Percentiles rank a stretch among this genome's conserved stretches.
phyloP scores from a whole-genome alignment of 2,888 invertebrate species.

The Danaus chrysippus region DNA sequence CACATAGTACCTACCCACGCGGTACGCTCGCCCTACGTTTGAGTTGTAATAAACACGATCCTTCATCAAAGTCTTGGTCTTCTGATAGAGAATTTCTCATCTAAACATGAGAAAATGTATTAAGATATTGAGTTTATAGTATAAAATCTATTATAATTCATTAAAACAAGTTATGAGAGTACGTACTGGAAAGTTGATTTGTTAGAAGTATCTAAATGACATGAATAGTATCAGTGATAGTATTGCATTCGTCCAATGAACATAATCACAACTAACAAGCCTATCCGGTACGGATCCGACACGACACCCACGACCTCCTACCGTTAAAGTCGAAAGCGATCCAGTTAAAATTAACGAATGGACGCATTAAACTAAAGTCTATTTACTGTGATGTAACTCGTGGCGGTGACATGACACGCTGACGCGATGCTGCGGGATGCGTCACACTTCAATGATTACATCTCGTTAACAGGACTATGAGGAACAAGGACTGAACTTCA shows the following conservation, averaged over 20 bases:
- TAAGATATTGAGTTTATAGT: too few species aligned
- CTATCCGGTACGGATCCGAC: constrained; percentile 29
- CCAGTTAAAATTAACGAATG: constrained; percentile 26
- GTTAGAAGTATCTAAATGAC: too few species aligned
- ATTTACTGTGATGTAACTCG: constrained; percentile 14
- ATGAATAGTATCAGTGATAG: constrained; percentile 11
- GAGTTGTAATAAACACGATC: too few species aligned
- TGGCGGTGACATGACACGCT: background rate
- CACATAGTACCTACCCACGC: constrained; percentile 15
- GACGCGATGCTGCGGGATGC: background rate
- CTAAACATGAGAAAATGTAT: too few species aligned
- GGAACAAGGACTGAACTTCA: background rate
- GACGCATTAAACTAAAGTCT: constrained; percentile 23
- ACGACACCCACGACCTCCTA: constrained; percentile 29
- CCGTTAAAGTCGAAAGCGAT: constrained; percentile 14
- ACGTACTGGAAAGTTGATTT: too few species aligned
- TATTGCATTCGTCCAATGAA: constrained; percentile 19
- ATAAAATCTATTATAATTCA: too few species aligned
- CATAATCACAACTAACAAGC: constrained; percentile 29
- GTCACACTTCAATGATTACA: background rate
- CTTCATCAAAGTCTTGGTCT: too few species aligned
- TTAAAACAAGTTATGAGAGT: too few species aligned
- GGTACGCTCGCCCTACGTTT: background rate
- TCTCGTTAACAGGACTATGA: too few species aligned
- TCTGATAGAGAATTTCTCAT: too few species aligned